phyloP scores from a whole-genome alignment of 2,888 invertebrate genomes.

The Nemotelus nigrinus region DNA sequence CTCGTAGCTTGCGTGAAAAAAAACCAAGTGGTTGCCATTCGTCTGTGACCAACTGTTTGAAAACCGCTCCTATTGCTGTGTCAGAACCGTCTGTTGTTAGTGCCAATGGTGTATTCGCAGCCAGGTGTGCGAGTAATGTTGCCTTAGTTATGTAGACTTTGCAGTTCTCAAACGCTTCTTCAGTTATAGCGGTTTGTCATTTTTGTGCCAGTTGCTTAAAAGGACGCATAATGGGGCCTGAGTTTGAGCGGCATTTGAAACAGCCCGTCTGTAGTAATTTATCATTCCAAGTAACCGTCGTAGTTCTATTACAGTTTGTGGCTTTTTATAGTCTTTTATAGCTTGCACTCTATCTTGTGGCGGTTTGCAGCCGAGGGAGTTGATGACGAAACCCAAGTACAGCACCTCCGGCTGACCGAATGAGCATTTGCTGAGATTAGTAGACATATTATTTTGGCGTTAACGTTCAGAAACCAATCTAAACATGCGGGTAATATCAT shows the following conservation, averaged over 20 bases:
- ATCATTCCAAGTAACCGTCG: constrained; percentile 14
- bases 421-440: neutral
- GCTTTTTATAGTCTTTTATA: neutral
- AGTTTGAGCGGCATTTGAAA: neutral
- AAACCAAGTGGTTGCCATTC: too few relatives aligned
- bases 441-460: too few relatives aligned
- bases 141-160: neutral
- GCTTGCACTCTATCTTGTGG: neutral
- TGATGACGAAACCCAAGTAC: neutral
- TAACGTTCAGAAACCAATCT: too few relatives aligned
- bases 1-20: too few relatives aligned
- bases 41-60: too few relatives aligned
- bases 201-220: neutral
- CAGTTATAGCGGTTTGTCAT: neutral
- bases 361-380: neutral
- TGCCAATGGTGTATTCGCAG: too few relatives aligned
- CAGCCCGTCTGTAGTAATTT: constrained; percentile 4
- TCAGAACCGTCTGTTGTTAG: too few relatives aligned
- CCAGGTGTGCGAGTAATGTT: neutral
- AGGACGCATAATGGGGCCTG: neutral
- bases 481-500: too few relatives aligned
- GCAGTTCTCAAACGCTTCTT: constrained; percentile 13
- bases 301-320: neutral
- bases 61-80: too few relatives aligned
- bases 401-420: neutral